Conservation (phyloP, 1,140 invertebrate genomes). For the Zaprionus capensis region DNA sequence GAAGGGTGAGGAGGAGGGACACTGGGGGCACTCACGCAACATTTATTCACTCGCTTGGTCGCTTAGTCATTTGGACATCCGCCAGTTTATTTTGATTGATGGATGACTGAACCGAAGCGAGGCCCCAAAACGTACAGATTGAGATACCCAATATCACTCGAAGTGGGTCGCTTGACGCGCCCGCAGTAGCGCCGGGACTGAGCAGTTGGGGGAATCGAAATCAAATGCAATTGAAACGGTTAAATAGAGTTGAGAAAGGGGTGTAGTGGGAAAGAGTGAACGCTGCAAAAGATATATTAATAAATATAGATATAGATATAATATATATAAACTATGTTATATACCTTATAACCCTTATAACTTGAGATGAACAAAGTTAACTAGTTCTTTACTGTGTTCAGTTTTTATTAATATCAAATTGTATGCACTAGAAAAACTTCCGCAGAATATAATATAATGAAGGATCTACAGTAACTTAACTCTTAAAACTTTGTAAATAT, state of each 20-base stretch:
- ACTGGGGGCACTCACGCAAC: conserved; percentile 43
- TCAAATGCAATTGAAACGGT: conserved; percentile 2
- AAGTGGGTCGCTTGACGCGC: conserved; percentile 59
- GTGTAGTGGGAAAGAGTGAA: neutral
- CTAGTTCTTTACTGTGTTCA: neutral
- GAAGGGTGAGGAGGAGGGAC: neutral
- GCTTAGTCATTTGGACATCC: conserved; percentile 68
- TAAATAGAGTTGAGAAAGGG: neutral
- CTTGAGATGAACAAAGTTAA: neutral
- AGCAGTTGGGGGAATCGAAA: neutral
- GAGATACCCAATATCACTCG: conserved; percentile 53
- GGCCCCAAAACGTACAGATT: conserved; percentile 36
- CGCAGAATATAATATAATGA: no score
- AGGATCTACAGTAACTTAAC: no score
- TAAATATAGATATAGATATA: no score
- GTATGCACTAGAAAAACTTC: no score
- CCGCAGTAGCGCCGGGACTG: neutral
- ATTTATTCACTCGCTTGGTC: conserved; percentile 39
- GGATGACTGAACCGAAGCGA: conserved; percentile 55
- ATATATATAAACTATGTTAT: no score
- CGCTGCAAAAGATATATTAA: neutral
- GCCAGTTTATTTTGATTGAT: conserved; percentile 72
- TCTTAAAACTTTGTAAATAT: no score
- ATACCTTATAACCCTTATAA: no score
- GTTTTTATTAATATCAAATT: no score